Conservation (phyloP, 2,888 invertebrate species). For the Homarus gammarus region DNA sequence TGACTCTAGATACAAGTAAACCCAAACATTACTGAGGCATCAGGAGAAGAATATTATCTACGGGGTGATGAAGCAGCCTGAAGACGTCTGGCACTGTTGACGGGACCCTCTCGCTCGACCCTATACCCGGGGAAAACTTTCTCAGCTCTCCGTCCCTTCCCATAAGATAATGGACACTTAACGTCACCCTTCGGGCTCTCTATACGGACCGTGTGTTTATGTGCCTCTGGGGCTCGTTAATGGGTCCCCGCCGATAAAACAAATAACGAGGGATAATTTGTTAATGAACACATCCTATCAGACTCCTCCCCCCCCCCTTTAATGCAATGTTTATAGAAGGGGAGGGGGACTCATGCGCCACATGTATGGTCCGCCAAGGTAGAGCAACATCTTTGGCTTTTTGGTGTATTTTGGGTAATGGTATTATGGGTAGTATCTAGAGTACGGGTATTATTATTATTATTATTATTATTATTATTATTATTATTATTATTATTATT, state of each 20-base stretch:
- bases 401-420: too few species aligned
- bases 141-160: neutral
- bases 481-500: too few species aligned
- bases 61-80: slow-evolving; percentile 29
- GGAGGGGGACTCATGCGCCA: too few species aligned
- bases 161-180: neutral
- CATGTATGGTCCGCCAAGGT: too few species aligned
- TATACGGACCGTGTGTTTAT: neutral
- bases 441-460: too few species aligned
- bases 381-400: too few species aligned
- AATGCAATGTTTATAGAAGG: too few species aligned
- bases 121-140: neutral
- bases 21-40: neutral
- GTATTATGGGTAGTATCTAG: too few species aligned
- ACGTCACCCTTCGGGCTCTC: neutral
- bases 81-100: slow-evolving; percentile 59
- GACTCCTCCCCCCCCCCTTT: too few species aligned
- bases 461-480: too few species aligned
- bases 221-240: neutral
- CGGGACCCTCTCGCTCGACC: slow-evolving; percentile 20
- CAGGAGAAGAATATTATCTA: slow-evolving; percentile 13
- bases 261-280: too few species aligned
- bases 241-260: neutral
- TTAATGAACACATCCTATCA: too few species aligned
- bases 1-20: neutral